A percentile compares a stretch with the other conserved stretches of the same genome.
Evolutionary conservation across 2,888 invertebrate genomes (phyloP).

Genomic region (Caenorhabditis sulstoni): DNA sequence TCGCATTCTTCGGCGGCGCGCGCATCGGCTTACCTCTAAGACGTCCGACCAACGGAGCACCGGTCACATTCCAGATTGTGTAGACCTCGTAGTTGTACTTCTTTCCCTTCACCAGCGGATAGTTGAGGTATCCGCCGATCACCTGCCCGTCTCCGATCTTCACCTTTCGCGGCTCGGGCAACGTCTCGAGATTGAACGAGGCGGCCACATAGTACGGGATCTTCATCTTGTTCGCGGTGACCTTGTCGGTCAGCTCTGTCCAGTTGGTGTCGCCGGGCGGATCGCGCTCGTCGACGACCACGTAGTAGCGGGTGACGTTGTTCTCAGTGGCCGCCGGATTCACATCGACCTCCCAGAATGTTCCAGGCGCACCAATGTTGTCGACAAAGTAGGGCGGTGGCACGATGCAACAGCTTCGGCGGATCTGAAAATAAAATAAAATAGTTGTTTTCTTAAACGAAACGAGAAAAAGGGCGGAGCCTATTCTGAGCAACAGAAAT

Average conservation of each 20-base stretch:
- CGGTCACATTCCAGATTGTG: slow-evolving; percentile 78
- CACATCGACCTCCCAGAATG: slow-evolving; percentile 77
- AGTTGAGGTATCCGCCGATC: slow-evolving; percentile 80
- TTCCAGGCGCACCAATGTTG: slow-evolving; percentile 76
- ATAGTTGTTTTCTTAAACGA: no score
- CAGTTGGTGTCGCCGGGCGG: slow-evolving; percentile 80
- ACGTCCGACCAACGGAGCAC: slow-evolving; percentile 78
- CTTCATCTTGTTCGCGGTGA: slow-evolving; percentile 77
- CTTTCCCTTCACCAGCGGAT: slow-evolving; percentile 79
- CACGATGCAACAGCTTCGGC: slow-evolving; percentile 79
- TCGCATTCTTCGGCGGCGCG: background rate
- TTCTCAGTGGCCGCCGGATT: slow-evolving; percentile 79
- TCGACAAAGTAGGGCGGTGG: slow-evolving; percentile 80
- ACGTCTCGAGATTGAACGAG: slow-evolving; percentile 79
- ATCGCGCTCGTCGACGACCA: slow-evolving; percentile 80
- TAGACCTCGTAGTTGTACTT: slow-evolving; percentile 80
- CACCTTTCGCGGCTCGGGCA: slow-evolving; percentile 73
- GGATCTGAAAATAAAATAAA: slow-evolving; percentile 44
- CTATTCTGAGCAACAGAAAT: background rate
- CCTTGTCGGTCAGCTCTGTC: slow-evolving; percentile 80
- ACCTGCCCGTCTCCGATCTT: slow-evolving; percentile 79
- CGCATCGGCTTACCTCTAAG: slow-evolving; percentile 67
- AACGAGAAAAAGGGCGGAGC: no score
- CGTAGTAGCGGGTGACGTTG: slow-evolving; percentile 80
- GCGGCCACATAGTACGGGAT: slow-evolving; percentile 80